A percentile compares a stretch with the other conserved stretches of the same genome.
These are phyloP conservation scores for Eolophus roseicapilla DNA, from an alignment of 2,113 vertebrate genomes.

Conservation along the genomic window DNA sequence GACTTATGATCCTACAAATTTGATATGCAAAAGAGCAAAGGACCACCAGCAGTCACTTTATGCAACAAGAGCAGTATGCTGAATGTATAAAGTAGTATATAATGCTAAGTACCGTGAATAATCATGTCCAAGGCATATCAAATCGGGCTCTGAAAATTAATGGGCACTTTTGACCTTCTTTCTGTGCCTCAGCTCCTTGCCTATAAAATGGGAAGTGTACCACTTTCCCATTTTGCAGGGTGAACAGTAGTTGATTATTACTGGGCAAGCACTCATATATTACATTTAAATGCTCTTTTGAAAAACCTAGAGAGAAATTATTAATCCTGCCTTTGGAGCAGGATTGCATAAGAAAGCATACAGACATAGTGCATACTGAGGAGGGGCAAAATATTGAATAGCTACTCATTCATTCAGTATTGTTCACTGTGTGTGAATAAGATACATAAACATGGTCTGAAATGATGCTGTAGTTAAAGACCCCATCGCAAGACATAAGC, in stretches of 20 bases:
- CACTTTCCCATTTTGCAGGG: background rate
- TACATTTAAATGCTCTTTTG: background rate
- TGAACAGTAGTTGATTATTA: background rate
- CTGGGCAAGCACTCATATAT: background rate
- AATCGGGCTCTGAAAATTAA: background rate
- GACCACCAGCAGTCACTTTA: background rate
- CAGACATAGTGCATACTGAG: background rate
- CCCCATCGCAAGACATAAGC: background rate
- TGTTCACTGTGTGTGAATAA: background rate
- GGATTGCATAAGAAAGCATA: background rate
- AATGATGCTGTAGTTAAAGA: background rate
- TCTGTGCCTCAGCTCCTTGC: background rate
- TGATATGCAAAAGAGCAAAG: background rate
- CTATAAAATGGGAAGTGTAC: background rate
- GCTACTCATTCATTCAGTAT: background rate
- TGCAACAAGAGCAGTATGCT: background rate
- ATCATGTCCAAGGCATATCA: background rate
- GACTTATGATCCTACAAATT: background rate
- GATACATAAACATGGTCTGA: background rate
- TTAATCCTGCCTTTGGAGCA: background rate
- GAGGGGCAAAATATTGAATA: background rate
- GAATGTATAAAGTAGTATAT: background rate
- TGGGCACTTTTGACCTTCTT: slow-evolving; percentile 26
- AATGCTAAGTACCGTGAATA: slow-evolving; percentile 4
- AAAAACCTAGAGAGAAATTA: background rate